Evolutionary conservation across 30 jellyfish, hydroid and myxozoan genomes (phyloP).

Genomic region (Aurelia aurita): DNA sequence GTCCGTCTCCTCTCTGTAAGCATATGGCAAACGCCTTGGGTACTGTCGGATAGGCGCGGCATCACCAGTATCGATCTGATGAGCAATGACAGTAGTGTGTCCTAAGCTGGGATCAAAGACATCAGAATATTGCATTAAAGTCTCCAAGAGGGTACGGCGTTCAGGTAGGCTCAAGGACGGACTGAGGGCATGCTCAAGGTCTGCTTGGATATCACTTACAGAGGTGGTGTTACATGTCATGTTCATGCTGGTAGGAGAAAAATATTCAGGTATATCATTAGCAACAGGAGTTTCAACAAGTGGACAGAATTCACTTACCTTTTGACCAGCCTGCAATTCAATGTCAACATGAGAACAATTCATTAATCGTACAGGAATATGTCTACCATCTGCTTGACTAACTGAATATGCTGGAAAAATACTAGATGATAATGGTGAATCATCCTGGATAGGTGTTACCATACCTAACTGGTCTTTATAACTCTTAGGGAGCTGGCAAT

Average conservation of each 20-base stretch:
- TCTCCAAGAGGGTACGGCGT: no score
- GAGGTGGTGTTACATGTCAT: neutral
- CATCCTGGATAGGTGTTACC: conserved; percentile 1
- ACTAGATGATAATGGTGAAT: conserved; percentile 3
- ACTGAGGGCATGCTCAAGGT: neutral
- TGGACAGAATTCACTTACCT: conserved; percentile 19
- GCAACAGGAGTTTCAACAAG: no score
- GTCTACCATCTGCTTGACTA: conserved; percentile 10
- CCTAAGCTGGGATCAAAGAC: conserved; percentile 43
- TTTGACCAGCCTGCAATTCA: conserved; percentile 41
- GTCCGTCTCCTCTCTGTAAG: conserved; percentile 36
- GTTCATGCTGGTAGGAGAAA: neutral
- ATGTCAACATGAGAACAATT: conserved; percentile 27
- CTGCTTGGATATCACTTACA: neutral
- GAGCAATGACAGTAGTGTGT: conserved; percentile 23
- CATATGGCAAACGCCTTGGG: conserved; percentile 53
- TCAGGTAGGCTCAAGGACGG: no score
- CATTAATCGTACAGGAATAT: conserved; percentile 38
- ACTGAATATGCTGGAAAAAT: conserved; percentile 45
- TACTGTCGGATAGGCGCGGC: conserved; percentile 51
- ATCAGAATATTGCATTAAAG: conserved; percentile 5
- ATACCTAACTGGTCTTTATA: conserved; percentile 46
- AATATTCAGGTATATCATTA: no score
- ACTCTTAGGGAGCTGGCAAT: conserved; percentile 20
- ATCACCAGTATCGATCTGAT: conserved; percentile 28